A percentile compares a stretch with the other conserved stretches of the same genome.
phyloP scores from a whole-genome alignment of 2,888 invertebrate species.

The Melikaiella ostensackeni region DNA sequence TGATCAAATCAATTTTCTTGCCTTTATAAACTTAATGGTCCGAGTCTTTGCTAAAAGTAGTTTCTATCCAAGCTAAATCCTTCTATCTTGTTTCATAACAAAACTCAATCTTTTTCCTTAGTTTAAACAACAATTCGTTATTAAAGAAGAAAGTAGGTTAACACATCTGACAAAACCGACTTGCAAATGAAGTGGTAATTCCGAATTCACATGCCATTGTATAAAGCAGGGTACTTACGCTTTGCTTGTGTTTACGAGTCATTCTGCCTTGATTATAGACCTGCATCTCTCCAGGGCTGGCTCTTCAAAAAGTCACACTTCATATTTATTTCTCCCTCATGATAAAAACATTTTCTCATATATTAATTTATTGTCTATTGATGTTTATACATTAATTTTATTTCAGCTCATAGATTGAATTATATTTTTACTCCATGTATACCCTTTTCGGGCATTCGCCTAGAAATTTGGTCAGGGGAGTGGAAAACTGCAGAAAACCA shows the following conservation, averaged over 20 bases:
- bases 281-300: neutral
- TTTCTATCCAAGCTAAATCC: too few species aligned
- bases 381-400: neutral
- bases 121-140: neutral
- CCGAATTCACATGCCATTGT: neutral
- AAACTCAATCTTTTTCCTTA: too few species aligned
- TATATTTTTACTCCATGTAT: too few species aligned
- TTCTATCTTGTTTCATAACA: too few species aligned
- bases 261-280: neutral
- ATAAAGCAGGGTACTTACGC: neutral
- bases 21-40: too few species aligned
- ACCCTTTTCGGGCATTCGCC: too few species aligned
- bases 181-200: slow-evolving; percentile 10
- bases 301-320: neutral
- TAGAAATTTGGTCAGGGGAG: too few species aligned
- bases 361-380: neutral
- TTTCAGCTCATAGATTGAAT: too few species aligned
- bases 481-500: too few species aligned
- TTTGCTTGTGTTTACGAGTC: slow-evolving; percentile 15
- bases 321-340: neutral
- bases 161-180: neutral
- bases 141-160: neutral
- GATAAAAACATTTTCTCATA: neutral
- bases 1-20: too few species aligned
- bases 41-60: too few species aligned